Evolutionary conservation across 2,797 vertebrate genomes (phyloP), one percentile per base, ranked within the genome.

Genomic region (Graptemys geographica): DNA sequence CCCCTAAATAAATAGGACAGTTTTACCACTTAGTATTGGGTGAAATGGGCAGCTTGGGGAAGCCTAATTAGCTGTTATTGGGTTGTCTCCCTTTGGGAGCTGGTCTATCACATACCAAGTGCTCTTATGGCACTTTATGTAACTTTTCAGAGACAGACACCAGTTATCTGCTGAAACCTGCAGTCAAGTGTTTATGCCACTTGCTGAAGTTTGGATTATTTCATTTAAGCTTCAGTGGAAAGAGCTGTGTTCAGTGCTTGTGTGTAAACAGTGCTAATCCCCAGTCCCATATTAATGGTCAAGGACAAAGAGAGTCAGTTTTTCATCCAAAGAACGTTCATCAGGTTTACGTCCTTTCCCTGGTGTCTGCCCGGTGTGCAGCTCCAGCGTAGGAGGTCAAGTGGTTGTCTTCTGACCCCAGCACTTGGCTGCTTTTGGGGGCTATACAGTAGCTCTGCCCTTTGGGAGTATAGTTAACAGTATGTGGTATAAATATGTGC

Each of bases 401-500:
- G 47, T 72, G 55, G 12, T 37, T 83, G 78, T 90, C 81, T 89
- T 55, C 83, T 57, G 23, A 41, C 31, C 5, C 15, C 44, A 52
- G 88, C 55, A 59, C 79, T 81, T 56, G 86, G 88, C 88, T 94
- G 90, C 89, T 92, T 96, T 94, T 80, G 87, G 94, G 89, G 92
- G 78, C 84, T 0, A 0, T 1, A 84, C 88, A 95, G 93, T 88
- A 87, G 84, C 1, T 97, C 65, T 95, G 90, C 90, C 90, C 92
- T 93, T 93, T 96, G 93, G 94, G 96, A 97, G 96, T 87, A 95
- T 96, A 95, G 96, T 97, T 96, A 96, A 62, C 47, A 56, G 96
- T 97, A 95, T 97, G 97, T 97, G 96, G 95, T 97, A 97, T 97
- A 97, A 97, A 97, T 94, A 95, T 93, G 84, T 98, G 97, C 97